phyloP scores from a whole-genome alignment of 2,888 invertebrate genomes.

The Hirudinaria manillensis region DNA sequence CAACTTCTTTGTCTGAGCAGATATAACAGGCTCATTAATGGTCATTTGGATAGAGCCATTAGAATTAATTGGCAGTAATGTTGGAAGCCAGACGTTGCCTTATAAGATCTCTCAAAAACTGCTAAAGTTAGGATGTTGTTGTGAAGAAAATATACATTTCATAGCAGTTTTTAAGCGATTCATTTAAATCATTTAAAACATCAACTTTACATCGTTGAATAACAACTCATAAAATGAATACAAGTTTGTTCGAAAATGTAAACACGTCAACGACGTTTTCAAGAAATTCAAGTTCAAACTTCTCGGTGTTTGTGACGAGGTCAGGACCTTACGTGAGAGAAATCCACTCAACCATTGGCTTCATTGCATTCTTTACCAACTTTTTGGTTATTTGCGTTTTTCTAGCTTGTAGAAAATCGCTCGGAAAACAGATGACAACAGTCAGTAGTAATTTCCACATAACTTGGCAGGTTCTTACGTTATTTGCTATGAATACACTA shows the following conservation, averaged over 20 bases:
- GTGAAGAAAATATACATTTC: no score
- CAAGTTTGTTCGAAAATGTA: neutral
- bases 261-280: neutral
- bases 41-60: no score
- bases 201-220: neutral
- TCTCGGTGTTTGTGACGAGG: neutral
- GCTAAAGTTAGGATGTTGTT: no score
- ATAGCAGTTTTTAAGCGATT: no score
- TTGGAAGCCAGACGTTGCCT: no score
- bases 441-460: neutral
- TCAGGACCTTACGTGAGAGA: neutral
- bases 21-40: no score
- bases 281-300: neutral
- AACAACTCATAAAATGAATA: neutral
- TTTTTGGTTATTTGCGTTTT: neutral
- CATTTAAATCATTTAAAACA: neutral
- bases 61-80: no score
- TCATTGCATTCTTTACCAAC: neutral
- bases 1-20: no score
- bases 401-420: neutral
- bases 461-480: slow-evolving; percentile 10
- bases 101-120: no score
- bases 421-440: neutral
- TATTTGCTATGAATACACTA: no score
- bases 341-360: neutral